Evolutionary conservation across 2,797 vertebrate genomes (phyloP).

Genomic region (Argentina silus): DNA sequence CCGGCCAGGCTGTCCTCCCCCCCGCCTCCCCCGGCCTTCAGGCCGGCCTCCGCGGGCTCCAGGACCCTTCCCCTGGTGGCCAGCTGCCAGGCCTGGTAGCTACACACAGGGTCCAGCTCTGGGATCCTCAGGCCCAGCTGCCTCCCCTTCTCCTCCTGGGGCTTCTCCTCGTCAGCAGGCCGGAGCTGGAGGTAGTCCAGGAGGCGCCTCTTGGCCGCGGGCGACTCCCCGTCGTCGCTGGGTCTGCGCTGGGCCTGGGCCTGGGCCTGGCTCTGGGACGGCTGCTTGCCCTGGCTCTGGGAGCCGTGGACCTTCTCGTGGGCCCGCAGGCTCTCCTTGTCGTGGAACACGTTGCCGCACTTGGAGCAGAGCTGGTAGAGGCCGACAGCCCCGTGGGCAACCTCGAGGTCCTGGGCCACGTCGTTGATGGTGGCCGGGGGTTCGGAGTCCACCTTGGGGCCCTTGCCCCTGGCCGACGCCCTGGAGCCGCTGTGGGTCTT

Average conservation of each 20-base stretch:
- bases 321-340: conserved; percentile 86
- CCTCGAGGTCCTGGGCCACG: conserved; percentile 87
- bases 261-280: conserved; percentile 20
- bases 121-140: conserved; percentile 83
- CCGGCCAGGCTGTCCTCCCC: conserved; percentile 79
- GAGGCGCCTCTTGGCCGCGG: conserved; percentile 80
- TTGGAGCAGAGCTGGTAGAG: conserved; percentile 91
- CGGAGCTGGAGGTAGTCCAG: conserved; percentile 85
- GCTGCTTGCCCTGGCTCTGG: conserved; percentile 51
- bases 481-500: conserved; percentile 88
- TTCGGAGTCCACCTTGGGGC: conserved; percentile 80
- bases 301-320: conserved; percentile 85
- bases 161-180: conserved; percentile 59
- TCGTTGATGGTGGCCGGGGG: conserved; percentile 90
- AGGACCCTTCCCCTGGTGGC: conserved; percentile 90
- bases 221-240: conserved; percentile 66
- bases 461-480: conserved; percentile 76
- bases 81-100: conserved; percentile 96
- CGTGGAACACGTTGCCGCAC: conserved; percentile 95
- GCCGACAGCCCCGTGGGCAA: conserved; percentile 65
- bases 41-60: conserved; percentile 84
- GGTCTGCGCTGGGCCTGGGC: conserved; percentile 44
- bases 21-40: conserved; percentile 74
- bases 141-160: conserved; percentile 32
- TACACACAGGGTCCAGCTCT: conserved; percentile 92